A percentile compares a stretch with the other conserved stretches of the same genome.
phyloP scores from a whole-genome alignment of 2,797 vertebrate genomes.

The Danio choprae region DNA sequence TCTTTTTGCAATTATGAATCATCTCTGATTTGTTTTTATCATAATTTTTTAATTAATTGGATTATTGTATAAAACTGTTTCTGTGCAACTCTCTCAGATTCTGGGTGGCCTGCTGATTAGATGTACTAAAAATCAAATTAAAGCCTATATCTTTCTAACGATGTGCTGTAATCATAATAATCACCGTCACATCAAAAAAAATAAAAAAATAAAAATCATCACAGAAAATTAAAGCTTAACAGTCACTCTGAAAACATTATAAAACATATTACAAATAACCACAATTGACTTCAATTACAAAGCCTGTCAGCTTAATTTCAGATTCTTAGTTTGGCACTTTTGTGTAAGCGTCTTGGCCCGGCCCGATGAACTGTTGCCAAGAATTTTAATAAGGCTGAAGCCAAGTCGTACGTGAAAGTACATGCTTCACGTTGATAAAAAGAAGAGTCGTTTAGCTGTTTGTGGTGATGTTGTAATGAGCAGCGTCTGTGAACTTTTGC shows the following conservation, averaged over 20 bases:
- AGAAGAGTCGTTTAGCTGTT: constrained; percentile 31
- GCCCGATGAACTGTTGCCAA: constrained; percentile 51
- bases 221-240: constrained; percentile 6
- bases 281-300: constrained; percentile 60
- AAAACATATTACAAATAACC: constrained; percentile 35
- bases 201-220: constrained; percentile 4
- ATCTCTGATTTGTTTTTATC: too few relatives aligned
- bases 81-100: background rate
- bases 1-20: too few relatives aligned
- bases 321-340: constrained; percentile 43
- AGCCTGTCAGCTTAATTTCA: constrained; percentile 49
- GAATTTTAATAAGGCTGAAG: constrained; percentile 52
- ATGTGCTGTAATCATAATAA: background rate
- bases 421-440: constrained; percentile 49
- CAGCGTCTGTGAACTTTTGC: constrained; percentile 43
- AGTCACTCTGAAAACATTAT: constrained; percentile 10
- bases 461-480: constrained; percentile 40
- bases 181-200: constrained; percentile 3
- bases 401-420: constrained; percentile 55
- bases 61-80: background rate
- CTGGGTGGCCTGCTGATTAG: constrained; percentile 17
- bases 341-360: constrained; percentile 45
- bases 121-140: background rate
- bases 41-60: too few relatives aligned
- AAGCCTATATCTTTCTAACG: background rate